Evolutionary conservation across 2,888 invertebrate species (phyloP), one percentile per base, ranked within the genome.

Genomic region (Apotomis turbidana): DNA sequence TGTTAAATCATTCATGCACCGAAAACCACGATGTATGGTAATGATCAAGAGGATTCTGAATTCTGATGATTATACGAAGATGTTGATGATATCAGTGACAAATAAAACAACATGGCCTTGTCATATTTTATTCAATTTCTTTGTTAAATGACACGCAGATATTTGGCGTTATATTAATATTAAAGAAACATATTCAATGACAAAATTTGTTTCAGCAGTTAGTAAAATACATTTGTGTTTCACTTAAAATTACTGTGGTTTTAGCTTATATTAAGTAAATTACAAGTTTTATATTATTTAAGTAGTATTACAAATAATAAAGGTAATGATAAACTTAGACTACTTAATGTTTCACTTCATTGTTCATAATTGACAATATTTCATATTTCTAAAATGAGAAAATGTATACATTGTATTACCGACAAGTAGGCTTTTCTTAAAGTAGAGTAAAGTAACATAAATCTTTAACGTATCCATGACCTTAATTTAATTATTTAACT

Each of bases 151-250:
- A n/a, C 38, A 38, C 58, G 58, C 58, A 58, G 58, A 38, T 58
- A 38, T 57, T 58, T 58, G 58, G 58, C 58, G 38, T 58, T 58
- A 58, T 38, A 58, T 38, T 36, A 38, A 58, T 58, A 58, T n/a
- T 58, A 58, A 58, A 1, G 58, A 38, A 38, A 38, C 38, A 58
- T 58, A 58, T 58, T 58, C 6, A 49, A 49, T 49, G 49, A 49
- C 49, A 49, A 49, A 49, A 49, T 49, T 49, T 10, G 49, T n/a
- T 38, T 58, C 2, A 38, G 36, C 27, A 38, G 49, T 49, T 38
- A 58, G 12, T 38, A 58, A 58, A 58, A 58, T 58, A 58, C 58
- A 58, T 58, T 58, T 58, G 38, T 57, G 58, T 58, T 38, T 58
- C 38, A 58, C 58, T 38, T 38, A 58, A 38, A 58, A 58, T 5